A percentile compares a stretch with the other conserved stretches of the same genome.
phyloP scores from a whole-genome alignment of 2,888 invertebrate species.

The Entomobrya proxima region DNA sequence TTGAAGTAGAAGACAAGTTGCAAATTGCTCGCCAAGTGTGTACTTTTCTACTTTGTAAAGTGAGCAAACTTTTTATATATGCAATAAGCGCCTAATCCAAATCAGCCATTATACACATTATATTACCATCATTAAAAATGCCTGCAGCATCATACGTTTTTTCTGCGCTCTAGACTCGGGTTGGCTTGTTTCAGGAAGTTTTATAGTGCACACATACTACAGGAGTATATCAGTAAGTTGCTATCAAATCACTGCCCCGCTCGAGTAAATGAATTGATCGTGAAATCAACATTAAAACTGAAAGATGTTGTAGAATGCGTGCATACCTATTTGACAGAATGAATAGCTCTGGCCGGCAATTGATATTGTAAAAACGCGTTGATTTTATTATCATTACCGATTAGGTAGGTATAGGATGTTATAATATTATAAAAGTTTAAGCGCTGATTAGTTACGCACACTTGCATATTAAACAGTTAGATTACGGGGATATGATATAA shows the following conservation, averaged over 20 bases:
- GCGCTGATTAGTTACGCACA: slow-evolving; percentile 38
- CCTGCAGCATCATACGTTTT: slow-evolving; percentile 39
- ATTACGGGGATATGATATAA: not conserved
- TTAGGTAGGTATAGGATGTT: no score
- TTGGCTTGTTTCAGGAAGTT: slow-evolving; percentile 32
- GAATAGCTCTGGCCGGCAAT: no score
- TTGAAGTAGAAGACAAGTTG: slow-evolving; percentile 36
- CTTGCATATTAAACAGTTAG: slow-evolving; percentile 44
- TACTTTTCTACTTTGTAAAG: not conserved
- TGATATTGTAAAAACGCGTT: not conserved
- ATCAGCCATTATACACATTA: slow-evolving; percentile 42
- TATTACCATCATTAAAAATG: slow-evolving; percentile 42
- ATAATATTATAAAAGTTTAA: not conserved
- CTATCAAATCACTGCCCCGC: not conserved
- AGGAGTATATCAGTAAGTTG: not conserved
- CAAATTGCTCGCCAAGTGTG: slow-evolving; percentile 49
- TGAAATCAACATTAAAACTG: slow-evolving; percentile 29
- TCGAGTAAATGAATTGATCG: slow-evolving; percentile 40
- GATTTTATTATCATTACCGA: slow-evolving; percentile 10
- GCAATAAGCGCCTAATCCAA: slow-evolving; percentile 4
- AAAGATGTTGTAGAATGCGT: not conserved
- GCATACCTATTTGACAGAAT: not conserved
- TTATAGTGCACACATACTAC: not conserved
- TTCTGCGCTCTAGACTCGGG: not conserved
- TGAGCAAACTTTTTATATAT: not conserved